These are phyloP conservation scores for Diplolepis rosae DNA, from an alignment of 2,888 invertebrate genomes.

Conservation along the genomic window DNA sequence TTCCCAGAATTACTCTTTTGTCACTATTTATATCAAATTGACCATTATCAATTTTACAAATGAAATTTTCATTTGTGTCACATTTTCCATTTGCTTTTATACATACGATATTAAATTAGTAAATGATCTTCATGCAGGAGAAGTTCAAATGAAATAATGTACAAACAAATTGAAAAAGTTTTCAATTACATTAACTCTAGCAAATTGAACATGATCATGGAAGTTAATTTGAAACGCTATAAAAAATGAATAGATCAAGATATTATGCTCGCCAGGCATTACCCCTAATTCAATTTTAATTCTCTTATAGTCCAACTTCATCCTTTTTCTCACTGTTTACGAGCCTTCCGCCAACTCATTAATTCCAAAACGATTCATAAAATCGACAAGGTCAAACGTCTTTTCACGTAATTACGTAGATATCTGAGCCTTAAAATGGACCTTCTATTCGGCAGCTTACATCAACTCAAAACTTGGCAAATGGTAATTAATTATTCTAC, in stretches of 20 bases:
- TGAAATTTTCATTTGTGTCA: too few species aligned
- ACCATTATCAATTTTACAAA: too few species aligned
- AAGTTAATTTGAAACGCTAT: too few species aligned
- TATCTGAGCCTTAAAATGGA: neutral
- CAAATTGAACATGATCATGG: neutral
- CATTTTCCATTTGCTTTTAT: too few species aligned
- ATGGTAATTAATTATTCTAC: slow-evolving; percentile 22
- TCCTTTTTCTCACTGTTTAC: neutral
- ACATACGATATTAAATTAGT: too few species aligned
- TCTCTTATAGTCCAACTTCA: neutral
- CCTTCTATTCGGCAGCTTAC: neutral
- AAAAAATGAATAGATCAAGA: too few species aligned
- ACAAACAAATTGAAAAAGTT: neutral
- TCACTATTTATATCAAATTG: too few species aligned
- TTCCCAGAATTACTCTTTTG: too few species aligned
- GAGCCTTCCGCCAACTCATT: neutral
- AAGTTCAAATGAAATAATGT: neutral
- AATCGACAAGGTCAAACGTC: neutral
- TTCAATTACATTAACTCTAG: neutral
- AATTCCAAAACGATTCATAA: neutral
- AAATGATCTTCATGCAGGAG: too few species aligned
- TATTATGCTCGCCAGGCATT: neutral
- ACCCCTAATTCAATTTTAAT: neutral
- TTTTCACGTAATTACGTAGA: neutral
- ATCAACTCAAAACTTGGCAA: neutral